Percentiles rank a stretch among this genome's conserved stretches.
These are phyloP conservation scores for Bradysia coprophila DNA, from an alignment of 1,140 invertebrate genomes.

Conservation along the genomic window DNA sequence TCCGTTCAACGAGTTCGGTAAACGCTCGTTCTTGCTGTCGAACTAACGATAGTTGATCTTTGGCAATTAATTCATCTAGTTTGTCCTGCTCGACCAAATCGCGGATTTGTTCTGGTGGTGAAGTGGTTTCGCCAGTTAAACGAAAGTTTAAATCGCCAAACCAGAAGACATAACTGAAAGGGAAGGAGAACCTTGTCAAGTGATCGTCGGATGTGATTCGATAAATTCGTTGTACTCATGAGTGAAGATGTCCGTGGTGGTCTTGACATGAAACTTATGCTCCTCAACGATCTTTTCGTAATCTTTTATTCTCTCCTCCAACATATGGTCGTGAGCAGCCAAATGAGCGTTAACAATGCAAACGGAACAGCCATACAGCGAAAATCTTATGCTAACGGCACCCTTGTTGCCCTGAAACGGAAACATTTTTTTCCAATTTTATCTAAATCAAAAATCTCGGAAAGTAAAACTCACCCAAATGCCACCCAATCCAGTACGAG, in stretches of 20 bases:
- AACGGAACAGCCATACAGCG: slow-evolving; percentile 67
- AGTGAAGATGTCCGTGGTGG: slow-evolving; percentile 66
- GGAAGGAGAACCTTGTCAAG: not conserved
- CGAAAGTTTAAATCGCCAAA: slow-evolving; percentile 90
- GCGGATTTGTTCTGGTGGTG: slow-evolving; percentile 44
- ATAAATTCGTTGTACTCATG: slow-evolving; percentile 53
- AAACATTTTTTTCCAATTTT: slow-evolving; percentile 1
- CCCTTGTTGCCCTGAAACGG: slow-evolving; percentile 84
- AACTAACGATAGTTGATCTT: slow-evolving; percentile 52
- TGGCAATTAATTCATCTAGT: slow-evolving; percentile 38
- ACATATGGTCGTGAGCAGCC: slow-evolving; percentile 65
- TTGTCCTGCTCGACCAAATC: slow-evolving; percentile 41
- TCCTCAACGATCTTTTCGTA: slow-evolving; percentile 66
- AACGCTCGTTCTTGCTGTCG: slow-evolving; percentile 58
- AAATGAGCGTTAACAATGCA: slow-evolving; percentile 80
- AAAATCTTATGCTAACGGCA: slow-evolving; percentile 69
- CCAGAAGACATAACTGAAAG: slow-evolving; percentile 77
- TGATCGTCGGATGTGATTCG: not conserved
- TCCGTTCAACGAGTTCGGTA: slow-evolving; percentile 51
- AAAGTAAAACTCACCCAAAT: slow-evolving; percentile 45
- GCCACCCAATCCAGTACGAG: slow-evolving; percentile 72
- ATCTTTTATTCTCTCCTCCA: slow-evolving; percentile 63
- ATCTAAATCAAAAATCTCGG: not conserved
- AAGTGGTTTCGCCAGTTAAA: slow-evolving; percentile 37
- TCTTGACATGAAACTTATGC: slow-evolving; percentile 47